A percentile compares a stretch with the other conserved stretches of the same genome.
These are phyloP conservation scores for Sphaeridia pumilis DNA, from an alignment of 2,888 invertebrate genomes.

Conservation along the genomic window DNA sequence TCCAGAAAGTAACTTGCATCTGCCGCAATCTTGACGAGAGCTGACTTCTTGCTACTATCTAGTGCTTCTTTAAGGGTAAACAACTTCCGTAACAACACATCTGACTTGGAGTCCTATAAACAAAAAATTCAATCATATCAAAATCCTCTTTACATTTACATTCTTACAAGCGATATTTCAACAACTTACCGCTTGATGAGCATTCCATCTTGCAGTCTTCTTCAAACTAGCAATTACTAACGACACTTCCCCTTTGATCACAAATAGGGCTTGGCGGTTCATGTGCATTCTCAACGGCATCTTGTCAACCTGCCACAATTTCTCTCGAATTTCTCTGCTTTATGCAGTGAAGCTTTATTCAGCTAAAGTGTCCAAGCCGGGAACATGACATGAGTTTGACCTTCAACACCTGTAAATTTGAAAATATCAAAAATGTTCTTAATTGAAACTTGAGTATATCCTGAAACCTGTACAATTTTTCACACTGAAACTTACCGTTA, in stretches of 20 bases:
- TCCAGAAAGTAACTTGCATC: conserved; percentile 37
- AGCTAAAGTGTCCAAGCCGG: too few species aligned
- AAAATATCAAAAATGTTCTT: too few species aligned
- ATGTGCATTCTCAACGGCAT: conserved; percentile 7
- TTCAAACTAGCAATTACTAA: conserved; percentile 27
- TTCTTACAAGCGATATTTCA: too few species aligned
- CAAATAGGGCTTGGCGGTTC: conserved; percentile 13
- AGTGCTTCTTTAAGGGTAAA: conserved; percentile 31
- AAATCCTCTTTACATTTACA: too few species aligned
- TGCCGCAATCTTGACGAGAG: conserved; percentile 22
- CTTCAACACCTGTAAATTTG: too few species aligned
- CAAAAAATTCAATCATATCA: too few species aligned
- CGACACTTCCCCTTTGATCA: conserved; percentile 33
- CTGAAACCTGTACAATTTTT: too few species aligned
- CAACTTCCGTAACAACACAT: conserved; percentile 28
- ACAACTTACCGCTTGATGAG: conserved; percentile 30
- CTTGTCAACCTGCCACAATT: not conserved
- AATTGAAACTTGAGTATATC: too few species aligned
- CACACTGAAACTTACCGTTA: too few species aligned
- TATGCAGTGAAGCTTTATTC: too few species aligned
- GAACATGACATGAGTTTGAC: too few species aligned
- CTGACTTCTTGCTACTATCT: conserved; percentile 20
- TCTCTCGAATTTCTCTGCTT: too few species aligned
- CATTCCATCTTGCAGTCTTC: conserved; percentile 31
- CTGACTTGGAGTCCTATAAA: conserved; percentile 16